Evolutionary conservation across 2,113 vertebrate species (phyloP), one percentile per base, ranked within the genome.

Genomic region (Engystomops pustulosus): DNA sequence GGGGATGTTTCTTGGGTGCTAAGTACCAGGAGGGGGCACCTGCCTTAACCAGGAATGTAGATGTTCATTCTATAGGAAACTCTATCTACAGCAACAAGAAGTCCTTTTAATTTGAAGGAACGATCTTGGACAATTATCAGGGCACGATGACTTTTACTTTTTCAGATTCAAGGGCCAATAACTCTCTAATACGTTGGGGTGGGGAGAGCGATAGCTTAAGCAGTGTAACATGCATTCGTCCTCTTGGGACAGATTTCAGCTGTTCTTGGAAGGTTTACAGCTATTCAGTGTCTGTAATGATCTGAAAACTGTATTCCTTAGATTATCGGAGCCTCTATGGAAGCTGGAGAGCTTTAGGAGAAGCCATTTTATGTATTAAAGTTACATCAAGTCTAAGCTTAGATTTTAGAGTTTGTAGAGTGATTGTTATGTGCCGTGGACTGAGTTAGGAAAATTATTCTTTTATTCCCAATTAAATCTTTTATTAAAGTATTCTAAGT

Each of bases 201-300:
- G 67, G n/a, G n/a, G 67, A 67, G 62, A 67, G 62, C 14, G 6
- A 38, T n/a, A 18, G 2, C 67, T 69, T 69, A 41, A 69, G 67
- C 20, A 23, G 17, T n/a, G 32, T 20, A 68, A 69, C 32, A n/a
- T 38, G 32, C 20, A 23, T 20, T 38, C 32, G 32, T 23, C 36
- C 34, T 69, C 67, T 41, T 15, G 67, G 67, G 67, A 20, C 20
- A 41, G 17, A 69, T 69, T 68, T 69, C 36, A 20, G 18, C 32
- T 20, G 36, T 9, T n/a, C 67, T 69, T 38, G 67, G 67, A 41
- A 38, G 14, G 18, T n/a, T 20, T 36, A 69, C 67, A 69, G 67
- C 32, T 38, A 69, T 69, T 36, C 34, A 69, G 34, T 41, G 18
- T 69, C 9, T 41, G 20, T 5, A 69, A 69, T 69, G 34, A 69